Base-by-base conservation (phyloP, 1,140 invertebrate genomes). In the Drosophila ercepeae region DNA sequence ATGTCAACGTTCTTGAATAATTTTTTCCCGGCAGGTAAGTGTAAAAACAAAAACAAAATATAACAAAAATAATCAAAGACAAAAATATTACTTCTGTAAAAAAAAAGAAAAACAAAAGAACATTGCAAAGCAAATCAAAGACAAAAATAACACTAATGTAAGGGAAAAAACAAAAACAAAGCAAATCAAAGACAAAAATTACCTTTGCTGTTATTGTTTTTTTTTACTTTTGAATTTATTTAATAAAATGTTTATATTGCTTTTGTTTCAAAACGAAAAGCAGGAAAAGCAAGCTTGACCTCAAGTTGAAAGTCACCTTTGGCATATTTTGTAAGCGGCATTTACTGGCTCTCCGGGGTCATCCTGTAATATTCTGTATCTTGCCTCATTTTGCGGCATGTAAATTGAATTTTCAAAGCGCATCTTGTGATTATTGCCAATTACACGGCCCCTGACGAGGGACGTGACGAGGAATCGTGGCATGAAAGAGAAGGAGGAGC, bases 1-100 rank as follows among this genome's bases (percentile, higher is more conserved):
- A 91, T 91, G 89, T 91, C 89, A 90, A 91, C 89, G 77, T 91
- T 91, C 77, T 91, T 91, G 68, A 91, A 91, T 78, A 91, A 91
- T 84, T 91, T 91, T 65, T 91, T 91, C 63, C 89, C 89, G 70
- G 89, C 89, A 91, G 89, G 89, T 91, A 79, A 91, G 89, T 78
- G 36, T 11, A 32, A 7, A 71, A 71, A 34, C 29, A 59, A 74
- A 74, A 54, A n/a, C 39, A 48, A 75, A 21, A 42, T 58, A 74
- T 41, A 57, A 44, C 11, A 34, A 34, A 34, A 34, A 5, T 11
- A 36, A 36, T 13, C 48, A 71, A 51, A 64, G 25, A 25, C 39
- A 45, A 51, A n/a, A n/a, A n/a, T n/a, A n/a, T n/a, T n/a, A n/a
- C n/a, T n/a, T n/a, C n/a, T n/a, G n/a, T n/a, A n/a, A n/a, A n/a